phyloP scores from a whole-genome alignment of 2,797 vertebrate species.

The Characodon lateralis region DNA sequence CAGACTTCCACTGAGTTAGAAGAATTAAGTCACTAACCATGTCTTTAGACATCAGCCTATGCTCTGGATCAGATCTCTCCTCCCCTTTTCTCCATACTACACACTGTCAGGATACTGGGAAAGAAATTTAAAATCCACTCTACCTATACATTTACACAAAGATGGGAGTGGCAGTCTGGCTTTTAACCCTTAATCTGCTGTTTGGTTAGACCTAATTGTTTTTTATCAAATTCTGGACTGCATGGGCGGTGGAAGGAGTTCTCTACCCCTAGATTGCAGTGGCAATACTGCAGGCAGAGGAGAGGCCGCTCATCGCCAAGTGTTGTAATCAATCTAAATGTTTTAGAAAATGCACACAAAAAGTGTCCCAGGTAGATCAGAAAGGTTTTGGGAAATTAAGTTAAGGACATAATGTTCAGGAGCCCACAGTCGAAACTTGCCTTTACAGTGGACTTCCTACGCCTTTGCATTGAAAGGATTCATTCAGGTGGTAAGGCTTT shows the following conservation, averaged over 20 bases:
- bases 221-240: too few relatives aligned
- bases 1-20: too few relatives aligned
- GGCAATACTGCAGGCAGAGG: not conserved
- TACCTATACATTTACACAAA: not conserved
- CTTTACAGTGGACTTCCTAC: too few relatives aligned
- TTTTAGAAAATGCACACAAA: not conserved
- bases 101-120: not conserved
- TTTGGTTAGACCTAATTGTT: too few relatives aligned
- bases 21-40: too few relatives aligned
- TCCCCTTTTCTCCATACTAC: not conserved
- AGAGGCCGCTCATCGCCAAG: not conserved
- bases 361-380: not conserved
- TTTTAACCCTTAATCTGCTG: not conserved
- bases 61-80: too few relatives aligned
- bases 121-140: not conserved
- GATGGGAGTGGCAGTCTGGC: not conserved
- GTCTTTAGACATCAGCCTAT: too few relatives aligned
- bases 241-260: too few relatives aligned
- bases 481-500: not conserved
- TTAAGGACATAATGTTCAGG: not conserved
- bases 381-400: not conserved
- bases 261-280: not conserved
- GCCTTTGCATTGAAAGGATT: too few relatives aligned
- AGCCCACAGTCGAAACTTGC: not conserved
- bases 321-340: not conserved